Conservation (phyloP, 2,888 invertebrate species). For the Cosmopolites sordidus region DNA sequence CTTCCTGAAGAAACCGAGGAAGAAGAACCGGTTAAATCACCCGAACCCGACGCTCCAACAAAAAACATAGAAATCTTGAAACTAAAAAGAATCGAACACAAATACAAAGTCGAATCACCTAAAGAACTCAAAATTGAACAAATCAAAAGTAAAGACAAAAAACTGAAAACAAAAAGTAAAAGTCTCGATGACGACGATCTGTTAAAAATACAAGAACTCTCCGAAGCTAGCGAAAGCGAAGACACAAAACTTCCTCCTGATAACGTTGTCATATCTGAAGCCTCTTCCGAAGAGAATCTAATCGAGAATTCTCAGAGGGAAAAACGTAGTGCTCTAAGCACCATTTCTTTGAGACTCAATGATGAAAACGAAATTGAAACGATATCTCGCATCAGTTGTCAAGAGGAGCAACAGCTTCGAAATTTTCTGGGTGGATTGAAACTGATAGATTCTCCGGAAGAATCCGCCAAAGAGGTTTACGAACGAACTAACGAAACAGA, state of each 20-base stretch:
- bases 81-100: slow-evolving; percentile 24
- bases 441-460: slow-evolving; percentile 52
- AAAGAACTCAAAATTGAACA: slow-evolving; percentile 26
- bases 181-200: slow-evolving; percentile 46
- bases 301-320: slow-evolving; percentile 44
- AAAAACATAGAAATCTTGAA: slow-evolving; percentile 13
- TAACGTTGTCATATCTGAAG: slow-evolving; percentile 58
- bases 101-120: slow-evolving; percentile 47
- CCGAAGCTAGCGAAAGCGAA: slow-evolving; percentile 39
- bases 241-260: slow-evolving; percentile 32
- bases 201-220: slow-evolving; percentile 45
- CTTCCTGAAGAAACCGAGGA: not conserved
- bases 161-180: slow-evolving; percentile 39
- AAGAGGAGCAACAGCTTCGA: slow-evolving; percentile 56
- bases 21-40: not conserved
- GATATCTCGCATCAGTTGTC: slow-evolving; percentile 48
- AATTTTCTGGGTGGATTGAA: slow-evolving; percentile 57
- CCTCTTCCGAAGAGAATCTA: slow-evolving; percentile 53
- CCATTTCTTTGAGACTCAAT: slow-evolving; percentile 49
- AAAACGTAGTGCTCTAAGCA: slow-evolving; percentile 40
- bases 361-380: slow-evolving; percentile 29
- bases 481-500: slow-evolving; percentile 31
- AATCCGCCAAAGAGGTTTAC: slow-evolving; percentile 33
- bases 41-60: not conserved
- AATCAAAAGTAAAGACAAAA: slow-evolving; percentile 8